These are phyloP conservation scores for Luperina nickerlii DNA, from an alignment of 2,888 invertebrate genomes.

Conservation along the genomic window DNA sequence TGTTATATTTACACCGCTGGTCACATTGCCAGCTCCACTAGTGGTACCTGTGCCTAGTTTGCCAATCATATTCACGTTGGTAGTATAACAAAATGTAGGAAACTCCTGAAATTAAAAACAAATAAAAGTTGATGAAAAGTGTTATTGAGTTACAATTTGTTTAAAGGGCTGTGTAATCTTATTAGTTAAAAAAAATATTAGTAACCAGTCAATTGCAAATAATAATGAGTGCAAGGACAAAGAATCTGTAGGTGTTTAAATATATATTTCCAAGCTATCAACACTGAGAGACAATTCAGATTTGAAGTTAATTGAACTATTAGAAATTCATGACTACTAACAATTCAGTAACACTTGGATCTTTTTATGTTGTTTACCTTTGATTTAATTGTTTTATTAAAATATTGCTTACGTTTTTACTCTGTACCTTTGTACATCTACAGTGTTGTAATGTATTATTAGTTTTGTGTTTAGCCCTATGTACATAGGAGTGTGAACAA, in stretches of 20 bases:
- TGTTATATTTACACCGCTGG: conserved; percentile 92
- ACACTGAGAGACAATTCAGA: background rate
- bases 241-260: background rate
- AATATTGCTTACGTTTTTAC: background rate
- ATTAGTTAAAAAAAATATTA: background rate
- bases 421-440: background rate
- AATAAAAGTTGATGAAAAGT: conserved; percentile 2
- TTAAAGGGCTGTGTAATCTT: background rate
- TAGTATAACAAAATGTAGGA: conserved; percentile 93
- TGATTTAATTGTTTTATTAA: background rate
- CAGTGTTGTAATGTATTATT: background rate
- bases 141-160: background rate
- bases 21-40: conserved; percentile 76
- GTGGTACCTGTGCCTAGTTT: conserved; percentile 89
- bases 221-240: background rate
- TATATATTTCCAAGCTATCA: background rate
- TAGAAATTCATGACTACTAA: background rate
- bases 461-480: background rate
- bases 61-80: conserved; percentile 93
- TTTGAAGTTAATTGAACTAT: background rate
- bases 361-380: background rate
- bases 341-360: background rate
- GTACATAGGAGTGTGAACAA: background rate
- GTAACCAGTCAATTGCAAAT: background rate
- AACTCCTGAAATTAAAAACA: conserved; percentile 86